Base-by-base conservation (phyloP, 1,140 invertebrate genomes). In the Trichoplusia ni region DNA sequence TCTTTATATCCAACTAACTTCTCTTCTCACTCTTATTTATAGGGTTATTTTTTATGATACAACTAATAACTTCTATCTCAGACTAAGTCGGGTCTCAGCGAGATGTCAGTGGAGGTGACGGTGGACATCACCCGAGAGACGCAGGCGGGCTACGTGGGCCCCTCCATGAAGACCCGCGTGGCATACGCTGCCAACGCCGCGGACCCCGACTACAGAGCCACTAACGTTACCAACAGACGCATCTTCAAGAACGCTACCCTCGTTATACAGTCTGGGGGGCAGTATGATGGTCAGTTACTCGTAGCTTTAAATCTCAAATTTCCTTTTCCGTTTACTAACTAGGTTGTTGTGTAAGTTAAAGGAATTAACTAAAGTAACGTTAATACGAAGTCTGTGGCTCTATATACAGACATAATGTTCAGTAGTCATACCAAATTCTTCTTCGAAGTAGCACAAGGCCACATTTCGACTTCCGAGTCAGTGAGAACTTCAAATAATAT, bases 141-240 rank as follows among this genome's bases (percentile, higher is more conserved):
- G 42, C 95, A 96, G 79, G 90, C 92, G 49, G 88, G 90, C 56
- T 95, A 93, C 86, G 92, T 92, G 59, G 96, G 96, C 0, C 91
- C 96, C 21, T 92, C 95, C 5, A 98, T 99, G 91, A 91, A 93
- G 19, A 99, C 98, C 0, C 97, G 99, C 42, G 97, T 96, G 1
- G 97, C 95, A 0, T 97, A 95, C 76, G 98, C 97, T 0, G 89
- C 95, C 7, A 96, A 99, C 90, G 96, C 93, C 0, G 97, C 98
- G 0, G 92, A 98, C 23, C 97, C 98, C 3, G 98, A 99, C 84
- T 99, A 99, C 85, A 93, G 93, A 63, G 95, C 96, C 0, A 94
- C 92, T 9, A 93, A 93, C 62, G 93, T 93, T 14, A 97, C 96
- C 5, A 95, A 96, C 77, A 86, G 92, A 38, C 73, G 85, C n/a